Base-by-base conservation (phyloP, 2,888 invertebrate species). In the Calameuta pallipes region DNA sequence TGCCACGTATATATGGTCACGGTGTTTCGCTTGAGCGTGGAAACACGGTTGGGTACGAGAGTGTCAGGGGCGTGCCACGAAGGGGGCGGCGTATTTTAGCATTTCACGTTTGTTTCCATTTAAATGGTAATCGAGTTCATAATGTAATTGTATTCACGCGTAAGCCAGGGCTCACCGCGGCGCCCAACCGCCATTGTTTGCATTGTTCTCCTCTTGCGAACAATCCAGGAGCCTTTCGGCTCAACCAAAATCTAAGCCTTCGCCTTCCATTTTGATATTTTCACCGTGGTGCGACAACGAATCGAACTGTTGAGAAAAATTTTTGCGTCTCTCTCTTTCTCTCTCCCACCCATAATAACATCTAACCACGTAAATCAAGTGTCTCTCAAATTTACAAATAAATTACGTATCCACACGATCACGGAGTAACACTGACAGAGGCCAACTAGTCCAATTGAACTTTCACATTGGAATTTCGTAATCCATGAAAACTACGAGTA, bases 41-140 rank as follows among this genome's bases (percentile, higher is more conserved):
- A 56, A 56, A 56, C 56, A 23, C 23, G 9, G 31, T 71, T 35
- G 33, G 30, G 30, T 13, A 71, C 71, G 2, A 30, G 74, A 11
- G 34, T 31, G n/a, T 33, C 74, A n/a, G 74, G 74, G 71, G 30
- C 74, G 74, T 30, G 15, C 35, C 33, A 34, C 74, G 74, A 41
- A 74, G 77, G 69, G 81, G 79, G 82, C 80, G 82, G 86, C 88
- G 88, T 88, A 89, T 91, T 91, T 90, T 89, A 90, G 90, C 91
- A 89, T 90, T 90, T 90, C 89, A 89, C 90, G 91, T 91, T 91
- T 91, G 91, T 90, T 91, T 91, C 91, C 91, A 91, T 91, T 91
- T 91, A 91, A 91, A 91, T 91, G 91, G 91, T 91, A 91, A 91
- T 91, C 90, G 91, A 90, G 91, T 91, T 90, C 90, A 90, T 90